Evolutionary conservation across 2,888 invertebrate species (phyloP), one percentile per base, ranked within the genome.

Genomic region (Ectobius pallidus): DNA sequence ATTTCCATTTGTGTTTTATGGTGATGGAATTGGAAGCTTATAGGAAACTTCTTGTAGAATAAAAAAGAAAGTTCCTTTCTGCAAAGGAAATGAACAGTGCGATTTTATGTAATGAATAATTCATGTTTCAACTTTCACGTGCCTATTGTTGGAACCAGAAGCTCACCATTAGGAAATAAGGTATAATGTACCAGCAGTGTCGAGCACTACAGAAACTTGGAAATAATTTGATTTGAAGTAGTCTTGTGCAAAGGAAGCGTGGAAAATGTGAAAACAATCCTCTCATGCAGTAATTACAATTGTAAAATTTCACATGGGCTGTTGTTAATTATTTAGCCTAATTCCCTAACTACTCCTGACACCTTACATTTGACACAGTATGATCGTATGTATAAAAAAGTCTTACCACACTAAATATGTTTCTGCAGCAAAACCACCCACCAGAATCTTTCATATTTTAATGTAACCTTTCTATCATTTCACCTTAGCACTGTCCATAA

Each of bases 21-120:
- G 58, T n/a, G 58, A 58, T 58, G 58, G 30, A 58, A 58, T 58
- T 27, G 32, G 58, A 30, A 58, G 58, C 58, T 58, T 58, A 58
- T 58, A 58, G 58, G 30, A 58, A 58, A 16, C 25, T 58, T 58
- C 58, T 0, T 58, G 27, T 9, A 16, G 58, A n/a, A 58, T 58
- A 30, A 30, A 34, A n/a, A 34, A 30, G 32, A 32, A 30, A 58
- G 25, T 58, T 58, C n/a, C n/a, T n/a, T n/a, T n/a, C n/a, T n/a
- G 25, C 4, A 30, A 32, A 58, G n/a, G 58, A 30, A 58, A n/a
- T 30, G 32, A 14, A 30, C 4, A 27, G 30, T 16, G 14, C 55
- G 22, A 9, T 55, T 46, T 25, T 1, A 55, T 27, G 27, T 58
- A 30, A 58, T 58, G 58, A 32, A 58, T 58, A 30, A 58, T 58